Percentiles rank a stretch among this genome's conserved stretches.
phyloP scores from a whole-genome alignment of 1,140 invertebrate genomes.

The Melanaphis sacchari region DNA sequence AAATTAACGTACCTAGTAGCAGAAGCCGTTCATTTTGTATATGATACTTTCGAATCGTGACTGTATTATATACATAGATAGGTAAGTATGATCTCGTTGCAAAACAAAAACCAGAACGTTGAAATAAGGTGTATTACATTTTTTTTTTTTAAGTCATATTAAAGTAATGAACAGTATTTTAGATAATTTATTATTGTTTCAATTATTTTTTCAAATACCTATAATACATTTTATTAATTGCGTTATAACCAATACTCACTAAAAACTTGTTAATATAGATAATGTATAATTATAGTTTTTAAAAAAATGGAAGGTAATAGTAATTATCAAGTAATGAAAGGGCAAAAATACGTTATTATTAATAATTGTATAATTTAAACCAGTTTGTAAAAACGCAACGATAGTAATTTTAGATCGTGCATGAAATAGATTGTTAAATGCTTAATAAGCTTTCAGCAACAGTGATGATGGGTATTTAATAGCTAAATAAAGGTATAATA shows the following conservation, averaged over 20 bases:
- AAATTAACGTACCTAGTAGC: not conserved
- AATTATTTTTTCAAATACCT: not conserved
- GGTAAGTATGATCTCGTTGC: not conserved
- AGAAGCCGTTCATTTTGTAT: not conserved
- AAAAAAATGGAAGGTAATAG: not conserved
- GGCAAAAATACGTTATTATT: not conserved
- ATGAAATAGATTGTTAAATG: constrained; percentile 14
- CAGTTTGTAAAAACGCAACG: not conserved
- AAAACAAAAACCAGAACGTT: not conserved
- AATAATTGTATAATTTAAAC: constrained; percentile 17
- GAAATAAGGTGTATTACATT: not conserved
- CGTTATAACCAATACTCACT: constrained; percentile 8
- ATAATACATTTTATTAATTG: constrained; percentile 1
- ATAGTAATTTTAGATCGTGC: not conserved
- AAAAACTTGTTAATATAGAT: constrained; percentile 7
- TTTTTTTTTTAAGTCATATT: not conserved
- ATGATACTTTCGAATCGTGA: constrained; percentile 41
- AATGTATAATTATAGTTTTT: constrained; percentile 11
- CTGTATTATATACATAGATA: not conserved
- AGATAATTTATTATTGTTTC: not conserved
- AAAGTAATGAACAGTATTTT: not conserved
- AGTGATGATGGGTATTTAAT: constrained; percentile 9
- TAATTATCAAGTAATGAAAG: not conserved
- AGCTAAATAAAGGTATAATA: not conserved
- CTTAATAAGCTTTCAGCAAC: not conserved